phyloP scores from a whole-genome alignment of 2,113 vertebrate species.

The Rhizomys pruinosus region DNA sequence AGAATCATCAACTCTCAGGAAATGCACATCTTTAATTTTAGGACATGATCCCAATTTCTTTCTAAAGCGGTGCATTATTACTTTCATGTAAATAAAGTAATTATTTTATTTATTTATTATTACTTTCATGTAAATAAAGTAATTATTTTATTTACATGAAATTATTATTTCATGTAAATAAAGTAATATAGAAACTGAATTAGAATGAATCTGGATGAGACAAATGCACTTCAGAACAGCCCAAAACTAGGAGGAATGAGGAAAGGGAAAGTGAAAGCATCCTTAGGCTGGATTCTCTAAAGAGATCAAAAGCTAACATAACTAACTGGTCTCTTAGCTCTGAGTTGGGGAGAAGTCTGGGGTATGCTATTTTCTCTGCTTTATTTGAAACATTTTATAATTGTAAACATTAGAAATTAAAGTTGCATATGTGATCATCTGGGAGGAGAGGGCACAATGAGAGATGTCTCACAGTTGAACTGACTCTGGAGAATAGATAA shows the following conservation, averaged over 20 bases:
- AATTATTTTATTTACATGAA: no score
- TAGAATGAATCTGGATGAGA: not conserved
- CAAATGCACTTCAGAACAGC: not conserved
- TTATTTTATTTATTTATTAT: no score
- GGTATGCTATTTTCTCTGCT: not conserved
- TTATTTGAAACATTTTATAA: not conserved
- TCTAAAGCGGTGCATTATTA: not conserved
- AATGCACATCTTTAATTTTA: not conserved
- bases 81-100: not conserved
- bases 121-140: not conserved
- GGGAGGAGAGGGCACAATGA: not conserved
- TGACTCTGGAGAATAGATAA: not conserved
- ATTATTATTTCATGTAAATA: not conserved
- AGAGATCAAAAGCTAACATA: not conserved
- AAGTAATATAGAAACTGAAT: not conserved
- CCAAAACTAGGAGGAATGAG: no score
- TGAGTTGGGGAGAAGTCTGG: not conserved
- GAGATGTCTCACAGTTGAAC: not conserved
- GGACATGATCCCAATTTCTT: not conserved
- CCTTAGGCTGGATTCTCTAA: not conserved
- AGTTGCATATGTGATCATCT: not conserved
- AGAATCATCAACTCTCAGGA: not conserved
- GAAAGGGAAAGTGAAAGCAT: not conserved
- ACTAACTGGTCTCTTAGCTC: not conserved
- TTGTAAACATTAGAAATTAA: not conserved